Base-by-base conservation (phyloP, 2,113 vertebrate genomes). In the Telmatochromis brachygnathus region DNA sequence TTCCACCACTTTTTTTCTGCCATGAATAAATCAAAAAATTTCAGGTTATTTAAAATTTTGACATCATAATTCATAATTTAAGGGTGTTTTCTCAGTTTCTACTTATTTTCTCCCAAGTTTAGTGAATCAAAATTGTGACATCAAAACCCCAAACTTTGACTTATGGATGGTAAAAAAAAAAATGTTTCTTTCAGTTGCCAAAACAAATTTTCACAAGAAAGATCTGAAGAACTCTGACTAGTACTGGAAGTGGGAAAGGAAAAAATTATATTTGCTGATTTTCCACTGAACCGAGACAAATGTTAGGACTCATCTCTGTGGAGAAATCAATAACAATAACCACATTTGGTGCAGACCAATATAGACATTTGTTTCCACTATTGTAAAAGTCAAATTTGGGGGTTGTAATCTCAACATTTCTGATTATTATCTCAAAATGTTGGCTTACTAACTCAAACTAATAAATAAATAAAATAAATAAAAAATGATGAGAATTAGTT, bases 1-100 rank as follows among this genome's bases (percentile, higher is more conserved):
- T 62, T 33, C 58, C 15, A 19, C 58, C 9, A 35, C 28, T 60
- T n/a, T 17, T 65, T 65, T 65, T 12, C 30, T 62, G 4, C 58
- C 9, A 68, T 5, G 11, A 37, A 68, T 68, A 65, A 35, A 35
- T 35, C 0, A 11, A 35, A 62, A 7, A 2, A 12, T 0, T 33
- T 62, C 17, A 12, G 9, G 6, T 12, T 11, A 62, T 62, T 33
- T 62, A 3, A 37, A 68, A 12, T 5, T n/a, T 65, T 65, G 60
- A 37, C 30, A 33, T 30, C 8, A 60, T 62, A 60, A 17, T n/a
- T 35, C 30, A 62, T 3, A 5, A 65, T 65, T 65, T 37, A 35
- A 7, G 30, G 60, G 10, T 37, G 17, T 65, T 65, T 65, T 65
- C 60, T 65, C 30, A 68, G 0, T 13, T 68, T 68, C 19, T 37